Base-by-base conservation (phyloP, 2,797 vertebrate species). In the Ptychadena robeensis region DNA sequence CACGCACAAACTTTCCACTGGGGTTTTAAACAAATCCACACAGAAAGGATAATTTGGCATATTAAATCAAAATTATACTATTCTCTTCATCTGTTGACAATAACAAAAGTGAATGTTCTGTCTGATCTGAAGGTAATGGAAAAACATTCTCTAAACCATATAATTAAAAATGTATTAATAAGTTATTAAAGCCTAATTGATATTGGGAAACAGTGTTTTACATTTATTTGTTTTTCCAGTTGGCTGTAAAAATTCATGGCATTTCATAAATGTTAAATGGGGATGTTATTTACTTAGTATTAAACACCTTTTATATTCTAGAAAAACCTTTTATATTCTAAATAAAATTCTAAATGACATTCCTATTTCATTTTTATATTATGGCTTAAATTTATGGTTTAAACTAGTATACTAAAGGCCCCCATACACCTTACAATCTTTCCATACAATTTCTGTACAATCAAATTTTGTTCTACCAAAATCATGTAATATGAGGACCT, bases 91-190 rank as follows among this genome's bases (percentile, higher is more conserved):
- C 81, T 82, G 30, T 32, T 5, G 73, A 75, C 65, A 70, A 48
- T 75, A 76, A 40, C 28, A 66, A 15, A 70, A 69, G 32, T 22
- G 22, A 12, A 63, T 73, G 53, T 69, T 82, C 65, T 75, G 18
- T 69, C 32, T 37, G 48, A 32, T 28, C 31, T 40, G 28, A 57
- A 57, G 66, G 72, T 61, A 67, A 68, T 82, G 37, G 44, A 75
- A 66, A 48, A 64, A 71, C 18, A 77, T 18, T 35, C 57, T 44
- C 22, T 67, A 65, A 79, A 77, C 71, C 37, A 44, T 77, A 65
- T 82, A 64, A 82, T 77, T 82, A 77, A 77, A 82, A 77, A 77
- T 73, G 72, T 77, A 82, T 82, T 82, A 82, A 64, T 67, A 25
- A 44, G 28, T 71, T 67, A 77, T 82, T 61, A 77, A 31, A 35